Evolutionary conservation across 2,113 vertebrate genomes (phyloP).

Genomic region (Lophura nycthemera): DNA sequence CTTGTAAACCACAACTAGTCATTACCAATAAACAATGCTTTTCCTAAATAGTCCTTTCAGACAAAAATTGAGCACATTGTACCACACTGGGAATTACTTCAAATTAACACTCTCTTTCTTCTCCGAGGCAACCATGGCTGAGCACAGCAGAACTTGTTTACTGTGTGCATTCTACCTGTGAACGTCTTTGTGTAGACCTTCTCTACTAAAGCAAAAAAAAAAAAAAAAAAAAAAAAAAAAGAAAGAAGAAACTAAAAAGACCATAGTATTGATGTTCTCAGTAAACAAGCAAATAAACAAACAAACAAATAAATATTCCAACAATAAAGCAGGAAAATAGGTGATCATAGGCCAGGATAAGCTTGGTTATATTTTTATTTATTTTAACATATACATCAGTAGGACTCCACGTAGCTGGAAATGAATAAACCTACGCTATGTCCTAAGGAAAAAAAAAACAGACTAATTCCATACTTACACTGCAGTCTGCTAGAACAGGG

Average conservation of each 20-base stretch:
- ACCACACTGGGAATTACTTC: background rate
- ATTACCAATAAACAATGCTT: background rate
- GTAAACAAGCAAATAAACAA: background rate
- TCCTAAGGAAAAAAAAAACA: background rate
- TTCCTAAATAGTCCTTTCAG: background rate
- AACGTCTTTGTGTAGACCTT: background rate
- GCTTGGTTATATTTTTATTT: background rate
- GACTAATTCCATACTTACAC: background rate
- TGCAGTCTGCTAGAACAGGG: background rate
- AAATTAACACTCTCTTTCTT: background rate
- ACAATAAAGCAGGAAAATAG: background rate
- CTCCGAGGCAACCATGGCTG: background rate
- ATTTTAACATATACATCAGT: background rate
- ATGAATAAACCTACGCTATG: background rate
- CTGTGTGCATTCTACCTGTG: background rate
- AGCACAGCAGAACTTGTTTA: background rate
- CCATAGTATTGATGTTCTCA: background rate
- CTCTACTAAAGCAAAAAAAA: background rate
- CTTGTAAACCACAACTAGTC: background rate
- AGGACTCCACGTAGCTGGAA: background rate
- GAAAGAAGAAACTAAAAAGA: background rate
- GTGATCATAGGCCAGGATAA: background rate
- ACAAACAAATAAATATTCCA: too few species aligned
- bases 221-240: background rate
- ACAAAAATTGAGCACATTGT: background rate